Conservation (phyloP, 1,140 invertebrate genomes). For the Acromyrmex heyeri region DNA sequence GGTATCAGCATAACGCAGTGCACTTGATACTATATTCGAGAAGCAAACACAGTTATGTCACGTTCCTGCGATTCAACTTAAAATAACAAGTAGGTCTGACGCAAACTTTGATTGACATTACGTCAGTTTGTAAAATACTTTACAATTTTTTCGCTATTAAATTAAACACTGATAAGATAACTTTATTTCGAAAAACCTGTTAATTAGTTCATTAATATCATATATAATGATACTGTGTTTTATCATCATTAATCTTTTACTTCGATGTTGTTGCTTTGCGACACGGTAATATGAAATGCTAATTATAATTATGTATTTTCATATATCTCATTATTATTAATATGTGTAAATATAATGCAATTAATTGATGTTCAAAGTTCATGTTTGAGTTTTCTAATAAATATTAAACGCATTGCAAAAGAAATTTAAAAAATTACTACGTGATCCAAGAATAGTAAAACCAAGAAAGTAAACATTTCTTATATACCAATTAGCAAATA, state of each 20-base stretch:
- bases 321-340: neutral
- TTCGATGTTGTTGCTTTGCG: neutral
- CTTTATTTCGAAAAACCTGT: neutral
- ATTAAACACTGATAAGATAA: neutral
- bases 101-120: conserved; percentile 25
- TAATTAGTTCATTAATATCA: neutral
- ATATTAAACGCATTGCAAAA: neutral
- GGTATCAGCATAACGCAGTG: neutral
- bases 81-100: neutral
- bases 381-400: neutral
- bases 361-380: neutral
- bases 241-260: neutral
- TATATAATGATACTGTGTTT: neutral
- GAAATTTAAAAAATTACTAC: neutral
- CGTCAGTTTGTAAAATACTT: neutral
- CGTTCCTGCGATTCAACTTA: neutral
- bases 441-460: neutral
- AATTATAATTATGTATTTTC: neutral
- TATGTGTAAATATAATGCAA: neutral
- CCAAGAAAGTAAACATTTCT: neutral
- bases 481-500: neutral
- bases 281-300: neutral
- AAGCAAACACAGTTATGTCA: conserved; percentile 14
- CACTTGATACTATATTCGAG: neutral
- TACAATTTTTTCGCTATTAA: neutral